These are phyloP conservation scores for Halocaridina rubra DNA, from an alignment of 2,888 invertebrate species.

Conservation along the genomic window DNA sequence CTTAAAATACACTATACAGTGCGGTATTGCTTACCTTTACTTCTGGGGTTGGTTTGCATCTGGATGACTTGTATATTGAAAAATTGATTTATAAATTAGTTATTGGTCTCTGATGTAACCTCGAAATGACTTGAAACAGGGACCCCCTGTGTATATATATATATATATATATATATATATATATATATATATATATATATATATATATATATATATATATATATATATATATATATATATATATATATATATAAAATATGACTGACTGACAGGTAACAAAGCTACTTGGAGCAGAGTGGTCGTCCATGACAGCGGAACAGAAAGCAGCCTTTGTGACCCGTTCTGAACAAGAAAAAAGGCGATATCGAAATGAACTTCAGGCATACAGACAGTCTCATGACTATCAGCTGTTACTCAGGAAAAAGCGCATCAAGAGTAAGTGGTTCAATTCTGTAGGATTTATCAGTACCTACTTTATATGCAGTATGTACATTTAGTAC, in stretches of 20 bases:
- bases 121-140: too few species aligned
- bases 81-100: too few species aligned
- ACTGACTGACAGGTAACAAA: constrained; percentile 73
- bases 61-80: too few species aligned
- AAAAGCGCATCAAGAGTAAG: constrained; percentile 70
- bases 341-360: constrained; percentile 73
- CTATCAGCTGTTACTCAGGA: constrained; percentile 72
- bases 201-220: constrained; percentile 20
- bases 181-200: background rate
- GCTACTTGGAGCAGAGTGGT: constrained; percentile 74
- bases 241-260: constrained; percentile 14
- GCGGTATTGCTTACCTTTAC: too few species aligned
- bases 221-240: constrained; percentile 31
- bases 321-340: constrained; percentile 73
- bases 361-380: constrained; percentile 73
- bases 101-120: too few species aligned
- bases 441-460: too few species aligned
- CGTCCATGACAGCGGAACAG: constrained; percentile 71
- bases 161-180: background rate
- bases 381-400: constrained; percentile 73
- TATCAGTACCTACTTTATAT: too few species aligned
- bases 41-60: too few species aligned
- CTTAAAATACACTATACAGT: too few species aligned
- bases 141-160: background rate
- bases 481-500: too few species aligned